These are phyloP conservation scores for Ornithoptera alexandrae DNA, from an alignment of 2,888 invertebrate genomes.

Conservation along the genomic window DNA sequence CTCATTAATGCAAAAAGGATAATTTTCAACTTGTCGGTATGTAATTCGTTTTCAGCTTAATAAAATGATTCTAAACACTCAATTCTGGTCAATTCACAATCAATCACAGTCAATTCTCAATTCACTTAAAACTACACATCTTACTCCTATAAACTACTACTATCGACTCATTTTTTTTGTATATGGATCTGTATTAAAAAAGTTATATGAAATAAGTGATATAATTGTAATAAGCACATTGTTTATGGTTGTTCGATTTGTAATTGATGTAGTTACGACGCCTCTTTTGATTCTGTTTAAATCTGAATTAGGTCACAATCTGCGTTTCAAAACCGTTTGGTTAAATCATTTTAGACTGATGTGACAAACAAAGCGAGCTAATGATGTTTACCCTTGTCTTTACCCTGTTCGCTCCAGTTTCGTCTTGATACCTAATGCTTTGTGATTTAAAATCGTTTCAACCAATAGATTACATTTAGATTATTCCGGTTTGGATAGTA, in stretches of 20 bases:
- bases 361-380: constrained; percentile 30
- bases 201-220: neutral
- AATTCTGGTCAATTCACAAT: no score
- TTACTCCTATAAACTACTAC: no score
- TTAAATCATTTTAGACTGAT: constrained; percentile 27
- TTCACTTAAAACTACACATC: no score
- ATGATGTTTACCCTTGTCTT: constrained; percentile 29
- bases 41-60: no score
- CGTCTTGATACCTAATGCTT: constrained; percentile 27
- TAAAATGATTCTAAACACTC: no score
- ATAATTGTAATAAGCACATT: neutral
- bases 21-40: no score
- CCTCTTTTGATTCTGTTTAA: constrained; percentile 7
- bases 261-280: neutral
- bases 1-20: no score
- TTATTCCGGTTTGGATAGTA: neutral
- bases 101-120: no score
- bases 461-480: neutral
- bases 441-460: constrained; percentile 20
- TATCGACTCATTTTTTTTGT: no score
- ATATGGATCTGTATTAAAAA: no score
- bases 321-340: constrained; percentile 28
- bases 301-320: constrained; percentile 28
- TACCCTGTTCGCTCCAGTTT: constrained; percentile 19
- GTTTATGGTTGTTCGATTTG: neutral